Conservation (phyloP, 2,888 invertebrate genomes). For the Sinodicranocentrus sp. region DNA sequence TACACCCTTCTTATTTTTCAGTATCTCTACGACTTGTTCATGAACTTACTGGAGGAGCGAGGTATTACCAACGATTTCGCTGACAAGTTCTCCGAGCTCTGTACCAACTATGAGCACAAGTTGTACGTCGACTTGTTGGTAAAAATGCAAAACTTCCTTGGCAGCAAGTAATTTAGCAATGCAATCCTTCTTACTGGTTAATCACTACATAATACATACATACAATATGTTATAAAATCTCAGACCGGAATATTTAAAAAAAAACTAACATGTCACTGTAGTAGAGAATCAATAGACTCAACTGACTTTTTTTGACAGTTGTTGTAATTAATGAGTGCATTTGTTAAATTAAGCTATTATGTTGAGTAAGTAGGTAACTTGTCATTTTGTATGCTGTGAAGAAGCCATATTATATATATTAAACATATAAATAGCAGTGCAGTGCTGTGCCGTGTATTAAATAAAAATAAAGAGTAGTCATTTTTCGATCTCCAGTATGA, state of each 20-base stretch:
- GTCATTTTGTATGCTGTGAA: conserved; percentile 17
- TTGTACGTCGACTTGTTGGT: conserved; percentile 94
- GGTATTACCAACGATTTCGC: conserved; percentile 96
- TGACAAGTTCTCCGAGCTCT: conserved; percentile 91
- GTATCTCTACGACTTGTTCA: conserved; percentile 95
- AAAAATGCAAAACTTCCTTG: conserved; percentile 90
- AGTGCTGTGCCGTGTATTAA: conserved; percentile 26
- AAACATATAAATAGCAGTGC: conserved; percentile 10
- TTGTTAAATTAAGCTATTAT: conserved; percentile 6
- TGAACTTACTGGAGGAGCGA: conserved; percentile 97
- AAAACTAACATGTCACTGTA: conserved; percentile 23
- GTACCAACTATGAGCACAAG: conserved; percentile 95
- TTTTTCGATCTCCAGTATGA: conserved; percentile 40
- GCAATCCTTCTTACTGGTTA: too few relatives aligned
- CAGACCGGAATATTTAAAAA: background rate
- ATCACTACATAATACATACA: conserved; percentile 14
- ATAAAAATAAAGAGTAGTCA: conserved; percentile 37
- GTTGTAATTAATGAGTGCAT: conserved; percentile 24
- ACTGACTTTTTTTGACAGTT: conserved; percentile 6
- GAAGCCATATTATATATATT: conserved; percentile 13
- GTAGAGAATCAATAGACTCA: conserved; percentile 21
- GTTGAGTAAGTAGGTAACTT: background rate
- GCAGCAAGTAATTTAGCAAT: conserved; percentile 40
- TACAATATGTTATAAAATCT: conserved; percentile 16
- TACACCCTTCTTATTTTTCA: conserved; percentile 78